Percentiles rank a stretch among this genome's conserved stretches.
These are phyloP conservation scores for Tenodera sinensis DNA, from an alignment of 2,888 invertebrate genomes.

Conservation along the genomic window DNA sequence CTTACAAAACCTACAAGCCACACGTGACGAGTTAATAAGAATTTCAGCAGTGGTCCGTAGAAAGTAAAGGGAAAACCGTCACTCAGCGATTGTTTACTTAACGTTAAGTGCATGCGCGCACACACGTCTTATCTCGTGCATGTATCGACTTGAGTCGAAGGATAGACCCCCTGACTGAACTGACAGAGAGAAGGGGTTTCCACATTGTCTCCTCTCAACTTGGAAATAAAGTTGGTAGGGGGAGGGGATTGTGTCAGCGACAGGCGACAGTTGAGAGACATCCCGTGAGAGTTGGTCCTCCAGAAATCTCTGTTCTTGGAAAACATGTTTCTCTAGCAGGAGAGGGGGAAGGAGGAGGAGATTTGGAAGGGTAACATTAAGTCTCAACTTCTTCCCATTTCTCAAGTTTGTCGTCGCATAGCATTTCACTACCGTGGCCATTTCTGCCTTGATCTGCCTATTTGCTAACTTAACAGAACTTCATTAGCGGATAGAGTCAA, in stretches of 20 bases:
- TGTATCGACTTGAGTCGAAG: neutral
- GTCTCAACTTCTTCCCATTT: neutral
- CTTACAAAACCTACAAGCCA: too few relatives aligned
- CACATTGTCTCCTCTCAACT: neutral
- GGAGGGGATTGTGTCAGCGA: constrained; percentile 2
- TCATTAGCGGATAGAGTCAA: neutral
- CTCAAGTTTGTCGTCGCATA: neutral
- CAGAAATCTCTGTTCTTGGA: constrained; percentile 1
- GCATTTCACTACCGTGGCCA: neutral
- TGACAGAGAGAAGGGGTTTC: neutral
- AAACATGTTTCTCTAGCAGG: neutral
- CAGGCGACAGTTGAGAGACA: constrained; percentile 16
- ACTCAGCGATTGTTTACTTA: neutral
- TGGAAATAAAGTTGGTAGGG: constrained; percentile 5
- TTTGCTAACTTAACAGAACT: neutral
- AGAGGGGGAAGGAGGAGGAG: neutral
- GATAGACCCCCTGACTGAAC: neutral
- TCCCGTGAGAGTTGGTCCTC: neutral
- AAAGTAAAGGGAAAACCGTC: too few relatives aligned
- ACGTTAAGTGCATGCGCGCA: neutral
- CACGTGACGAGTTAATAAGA: too few relatives aligned
- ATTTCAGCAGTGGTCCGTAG: too few relatives aligned
- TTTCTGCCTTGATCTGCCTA: neutral
- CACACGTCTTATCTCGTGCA: neutral
- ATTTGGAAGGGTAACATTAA: neutral